A percentile compares a stretch with the other conserved stretches of the same genome.
Conservation (phyloP, 1,140 invertebrate genomes). For the Neuroterus valhalla region DNA sequence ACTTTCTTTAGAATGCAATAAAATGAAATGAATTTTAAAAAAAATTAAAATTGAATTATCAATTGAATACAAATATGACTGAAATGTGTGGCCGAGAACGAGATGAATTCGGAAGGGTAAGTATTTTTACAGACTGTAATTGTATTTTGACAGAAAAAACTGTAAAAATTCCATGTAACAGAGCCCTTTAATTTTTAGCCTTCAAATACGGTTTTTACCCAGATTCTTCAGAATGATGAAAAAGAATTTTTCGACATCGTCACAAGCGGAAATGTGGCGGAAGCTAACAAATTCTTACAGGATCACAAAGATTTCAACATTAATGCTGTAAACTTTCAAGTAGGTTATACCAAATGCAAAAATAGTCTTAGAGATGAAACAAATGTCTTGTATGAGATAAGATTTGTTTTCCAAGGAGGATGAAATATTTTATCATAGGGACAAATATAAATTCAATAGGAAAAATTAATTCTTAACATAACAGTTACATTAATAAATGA, state of each 20-base stretch:
- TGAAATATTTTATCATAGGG: too few species aligned
- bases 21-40: too few species aligned
- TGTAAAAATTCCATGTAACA: too few species aligned
- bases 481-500: too few species aligned
- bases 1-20: too few species aligned
- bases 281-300: constrained; percentile 66
- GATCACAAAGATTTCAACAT: constrained; percentile 71
- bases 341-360: constrained; percentile 40
- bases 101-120: constrained; percentile 34
- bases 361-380: too few species aligned
- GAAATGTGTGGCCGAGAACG: neutral
- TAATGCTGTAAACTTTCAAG: constrained; percentile 75
- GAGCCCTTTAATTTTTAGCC: constrained; percentile 32
- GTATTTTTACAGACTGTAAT: neutral
- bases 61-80: constrained; percentile 7
- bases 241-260: constrained; percentile 75
- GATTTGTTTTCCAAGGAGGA: too few species aligned
- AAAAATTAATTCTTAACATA: too few species aligned
- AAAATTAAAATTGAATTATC: neutral
- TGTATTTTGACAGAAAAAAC: too few species aligned
- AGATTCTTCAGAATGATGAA: constrained; percentile 68
- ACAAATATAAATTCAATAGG: too few species aligned
- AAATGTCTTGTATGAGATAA: too few species aligned
- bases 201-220: constrained; percentile 68
- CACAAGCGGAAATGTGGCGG: constrained; percentile 58